Evolutionary conservation across 2,113 vertebrate genomes (phyloP).

Genomic region (Rattus norvegicus): GRCr8 NC_086026.1:29776001-29776500

Average conservation of each 20-base stretch:
- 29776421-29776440: slow-evolving; percentile 61
- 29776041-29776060: not conserved
- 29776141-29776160: not conserved
- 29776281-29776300: not conserved
- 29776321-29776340: slow-evolving; percentile 59
- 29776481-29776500: slow-evolving; percentile 52
- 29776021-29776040: not conserved
- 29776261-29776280: not conserved
- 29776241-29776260: slow-evolving; percentile 49
- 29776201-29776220: slow-evolving; percentile 39
- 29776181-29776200: slow-evolving; percentile 25
- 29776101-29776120: not conserved
- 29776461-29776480: slow-evolving; percentile 32
- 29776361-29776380: slow-evolving; percentile 55
- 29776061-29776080: not conserved
- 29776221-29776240: slow-evolving; percentile 55
- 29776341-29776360: slow-evolving; percentile 61
- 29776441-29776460: not conserved
- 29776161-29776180: not conserved
- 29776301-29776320: slow-evolving; percentile 3
- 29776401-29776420: slow-evolving; percentile 64
- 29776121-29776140: not conserved
- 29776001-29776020: not conserved
- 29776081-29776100: not conserved
- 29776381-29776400: slow-evolving; percentile 61